Conservation (phyloP, 2,797 vertebrate species). For the Anabacerthia variegaticeps region DNA sequence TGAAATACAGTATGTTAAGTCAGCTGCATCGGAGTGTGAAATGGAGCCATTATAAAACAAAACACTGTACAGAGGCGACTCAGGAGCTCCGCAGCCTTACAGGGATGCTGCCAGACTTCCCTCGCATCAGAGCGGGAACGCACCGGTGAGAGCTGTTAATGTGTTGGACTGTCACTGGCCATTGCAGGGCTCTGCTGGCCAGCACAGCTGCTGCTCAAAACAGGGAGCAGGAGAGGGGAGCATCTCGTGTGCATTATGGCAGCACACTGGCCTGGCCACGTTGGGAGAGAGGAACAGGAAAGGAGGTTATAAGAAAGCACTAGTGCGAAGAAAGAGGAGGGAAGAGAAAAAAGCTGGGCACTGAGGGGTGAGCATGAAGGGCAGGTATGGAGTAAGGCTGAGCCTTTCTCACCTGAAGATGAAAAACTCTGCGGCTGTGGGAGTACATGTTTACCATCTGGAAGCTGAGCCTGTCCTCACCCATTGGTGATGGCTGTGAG, state of each 20-base stretch:
- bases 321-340: background rate
- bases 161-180: background rate
- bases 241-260: rapidly evolving
- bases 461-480: background rate
- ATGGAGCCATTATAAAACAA: conserved; percentile 45
- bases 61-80: background rate
- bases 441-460: rapidly evolving
- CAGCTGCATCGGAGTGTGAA: conserved; percentile 32
- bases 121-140: rapidly evolving
- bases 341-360: background rate
- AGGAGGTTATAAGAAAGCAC: rapidly evolving
- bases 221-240: background rate
- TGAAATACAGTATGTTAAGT: conserved; percentile 25
- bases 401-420: background rate
- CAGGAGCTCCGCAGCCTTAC: background rate
- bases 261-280: rapidly evolving
- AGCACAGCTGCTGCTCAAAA: rapidly evolving
- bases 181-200: background rate
- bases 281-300: background rate
- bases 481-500: rapidly evolving
- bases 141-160: rapidly evolving
- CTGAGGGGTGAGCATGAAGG: rapidly evolving
- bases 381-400: background rate
- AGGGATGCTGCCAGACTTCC: background rate
- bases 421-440: background rate